Base-by-base conservation (phyloP, 2,888 invertebrate species). In the Microchrysa polita region DNA sequence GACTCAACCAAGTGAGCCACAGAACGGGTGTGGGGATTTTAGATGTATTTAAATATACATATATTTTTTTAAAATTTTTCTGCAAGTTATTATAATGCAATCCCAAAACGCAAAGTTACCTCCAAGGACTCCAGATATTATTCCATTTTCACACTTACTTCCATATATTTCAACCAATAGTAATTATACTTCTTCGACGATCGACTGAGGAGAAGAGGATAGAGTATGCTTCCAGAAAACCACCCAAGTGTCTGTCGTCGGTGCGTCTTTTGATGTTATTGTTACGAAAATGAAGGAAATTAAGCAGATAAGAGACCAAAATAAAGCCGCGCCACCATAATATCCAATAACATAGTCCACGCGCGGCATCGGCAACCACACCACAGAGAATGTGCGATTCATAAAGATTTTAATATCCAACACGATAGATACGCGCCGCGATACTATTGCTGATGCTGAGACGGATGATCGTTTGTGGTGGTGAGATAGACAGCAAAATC, bases 191-290 rank as follows among this genome's bases (percentile, higher is more conserved):
- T 69, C 59, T 55, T 67, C 42, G 27, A 7, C 27, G 27, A 34
- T 2, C 27, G 27, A 52, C 42, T 20, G 69, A n/a, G n/a, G n/a
- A n/a, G n/a, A n/a, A n/a, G n/a, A n/a, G n/a, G n/a, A n/a, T n/a
- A n/a, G 61, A 52, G 52, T 61, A 16, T 69, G 53, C 69, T 69
- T 74, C 61, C 61, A 73, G 61, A 60, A 72, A 76, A 48, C 76
- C 76, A 76, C 76, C 76, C 76, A 76, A 73, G 76, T 76, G 74
- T 76, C 76, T 76, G 74, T 76, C 76, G 27, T 76, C 76, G 76
- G 76, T 65, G 52, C 42, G 22, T 16, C 65, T 67, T 75, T 76
- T 76, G 76, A 76, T 71, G 73, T 76, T 74, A 72, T 75, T 75
- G 75, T 72, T 73, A 73, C 73, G 34, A 69, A 69, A 69, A 59